Evolutionary conservation across 1,140 invertebrate genomes (phyloP), one percentile per base, ranked within the genome.

Genomic region (Aphis craccivora): DNA sequence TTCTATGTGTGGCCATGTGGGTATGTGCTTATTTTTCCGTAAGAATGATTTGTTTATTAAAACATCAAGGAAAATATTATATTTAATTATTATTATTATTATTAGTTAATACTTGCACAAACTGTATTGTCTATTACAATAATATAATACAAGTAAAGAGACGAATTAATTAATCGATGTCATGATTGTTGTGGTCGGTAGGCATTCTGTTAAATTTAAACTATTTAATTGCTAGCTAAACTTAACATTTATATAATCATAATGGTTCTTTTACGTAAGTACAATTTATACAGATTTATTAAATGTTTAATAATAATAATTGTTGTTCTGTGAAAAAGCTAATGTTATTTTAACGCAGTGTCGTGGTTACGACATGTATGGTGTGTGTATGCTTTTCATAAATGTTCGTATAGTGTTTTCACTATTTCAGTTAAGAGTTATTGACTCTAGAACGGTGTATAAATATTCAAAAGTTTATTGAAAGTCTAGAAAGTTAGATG

Each of bases 391-490:
- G 23, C 23, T 25, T 43, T 83, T 83, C 35, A 37, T 37, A 37
- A 22, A 37, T 40, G 11, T 43, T 25, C 9, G 40, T 43, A 84
- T 84, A 37, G 37, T 40, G 14, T 43, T 40, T 30, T 25, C 4
- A 84, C 22, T 8, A 25, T 43, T 84, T 14, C 40, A 40, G 37
- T 14, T 8, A 84, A 84, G 22, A 11, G 8, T 30, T 84, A 25
- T 84, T 84, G 22, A 87, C 86, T n/a, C 6, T 87, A n/a, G 1
- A 35, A 87, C 14, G 7, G 45, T 51, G 43, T 51, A 48, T 45
- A 18, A 87, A 87, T 48, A 87, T 87, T 87, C 45, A 48, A 87
- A 87, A 87, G 14, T 51, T 87, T n/a, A n/a, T 87, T 51, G 30
- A n/a, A 48, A 87, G 45, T 87, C 45, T 87, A 40, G 43, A 51